A percentile compares a stretch with the other conserved stretches of the same genome.
phyloP scores from a whole-genome alignment of 2,113 vertebrate genomes.

The Chiloscyllium plagiosum region DNA sequence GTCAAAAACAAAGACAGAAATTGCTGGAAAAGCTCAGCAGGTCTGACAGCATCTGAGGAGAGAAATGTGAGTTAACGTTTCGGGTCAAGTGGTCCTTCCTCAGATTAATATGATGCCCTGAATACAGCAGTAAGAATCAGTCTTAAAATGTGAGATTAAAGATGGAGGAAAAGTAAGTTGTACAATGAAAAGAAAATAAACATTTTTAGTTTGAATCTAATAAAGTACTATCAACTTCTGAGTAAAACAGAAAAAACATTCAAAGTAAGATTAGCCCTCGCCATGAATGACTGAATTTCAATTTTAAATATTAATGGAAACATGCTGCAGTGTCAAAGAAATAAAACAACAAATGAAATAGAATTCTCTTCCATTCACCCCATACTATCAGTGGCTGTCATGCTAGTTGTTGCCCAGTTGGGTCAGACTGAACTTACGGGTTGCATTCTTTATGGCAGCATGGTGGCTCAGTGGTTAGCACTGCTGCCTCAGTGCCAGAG shows the following conservation, averaged over 20 bases:
- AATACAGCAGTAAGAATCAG: not conserved
- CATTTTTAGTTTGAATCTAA: not conserved
- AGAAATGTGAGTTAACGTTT: too few relatives aligned
- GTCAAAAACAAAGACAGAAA: too few relatives aligned
- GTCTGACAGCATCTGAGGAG: too few relatives aligned
- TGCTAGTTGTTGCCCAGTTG: not conserved
- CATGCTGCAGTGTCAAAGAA: not conserved
- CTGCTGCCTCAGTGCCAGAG: too few relatives aligned
- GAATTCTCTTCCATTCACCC: not conserved
- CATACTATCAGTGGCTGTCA: not conserved
- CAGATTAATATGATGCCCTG: not conserved
- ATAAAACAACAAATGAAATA: not conserved
- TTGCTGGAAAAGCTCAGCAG: too few relatives aligned
- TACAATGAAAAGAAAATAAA: not conserved
- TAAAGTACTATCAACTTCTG: not conserved
- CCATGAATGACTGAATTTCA: not conserved
- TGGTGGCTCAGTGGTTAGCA: too few relatives aligned
- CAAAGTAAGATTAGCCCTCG: not conserved
- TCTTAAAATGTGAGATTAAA: not conserved
- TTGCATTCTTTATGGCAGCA: too few relatives aligned
- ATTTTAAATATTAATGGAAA: not conserved
- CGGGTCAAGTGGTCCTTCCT: too few relatives aligned
- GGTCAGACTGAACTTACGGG: not conserved
- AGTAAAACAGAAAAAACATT: not conserved
- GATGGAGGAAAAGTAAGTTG: not conserved